A percentile compares a stretch with the other conserved stretches of the same genome.
phyloP scores from a whole-genome alignment of 2,888 invertebrate species.

The Beris chalybata region DNA sequence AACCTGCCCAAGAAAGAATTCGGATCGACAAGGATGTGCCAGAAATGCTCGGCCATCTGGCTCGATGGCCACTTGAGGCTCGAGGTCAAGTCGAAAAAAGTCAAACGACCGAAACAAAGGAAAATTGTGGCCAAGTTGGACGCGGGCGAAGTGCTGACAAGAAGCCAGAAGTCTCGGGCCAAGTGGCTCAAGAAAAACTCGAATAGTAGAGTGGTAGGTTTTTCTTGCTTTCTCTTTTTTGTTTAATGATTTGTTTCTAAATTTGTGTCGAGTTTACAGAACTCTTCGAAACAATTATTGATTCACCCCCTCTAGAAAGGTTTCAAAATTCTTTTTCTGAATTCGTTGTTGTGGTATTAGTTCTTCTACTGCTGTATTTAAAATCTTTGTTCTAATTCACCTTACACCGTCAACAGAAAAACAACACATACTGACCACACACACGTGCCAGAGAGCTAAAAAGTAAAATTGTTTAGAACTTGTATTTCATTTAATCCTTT shows the following conservation, averaged over 20 bases:
- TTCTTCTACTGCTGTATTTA: no score
- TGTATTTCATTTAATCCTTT: no score
- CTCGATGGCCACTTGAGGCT: slow-evolving; percentile 34
- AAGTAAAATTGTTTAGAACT: no score
- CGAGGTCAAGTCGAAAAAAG: slow-evolving; percentile 14
- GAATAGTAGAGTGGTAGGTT: slow-evolving; percentile 26
- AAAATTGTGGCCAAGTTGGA: slow-evolving; percentile 21
- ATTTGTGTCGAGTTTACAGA: neutral
- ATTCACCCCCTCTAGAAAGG: no score
- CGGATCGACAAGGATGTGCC: slow-evolving; percentile 34
- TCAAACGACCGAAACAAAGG: slow-evolving; percentile 10
- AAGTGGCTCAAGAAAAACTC: slow-evolving; percentile 31
- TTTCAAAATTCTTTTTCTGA: no score
- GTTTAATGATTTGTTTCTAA: no score
- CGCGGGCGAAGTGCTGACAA: slow-evolving; percentile 16
- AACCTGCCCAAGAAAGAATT: slow-evolving; percentile 23
- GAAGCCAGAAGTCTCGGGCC: slow-evolving; percentile 27
- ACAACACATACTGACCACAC: no score
- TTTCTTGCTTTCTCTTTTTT: no score
- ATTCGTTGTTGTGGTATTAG: no score
- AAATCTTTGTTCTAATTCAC: no score
- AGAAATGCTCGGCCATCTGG: slow-evolving; percentile 39
- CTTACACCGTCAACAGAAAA: no score
- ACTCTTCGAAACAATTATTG: neutral
- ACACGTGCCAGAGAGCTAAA: no score